Conservation (phyloP, 37 sponge, comb jelly and placozoan species). For the Chondrosia reniformis region DNA sequence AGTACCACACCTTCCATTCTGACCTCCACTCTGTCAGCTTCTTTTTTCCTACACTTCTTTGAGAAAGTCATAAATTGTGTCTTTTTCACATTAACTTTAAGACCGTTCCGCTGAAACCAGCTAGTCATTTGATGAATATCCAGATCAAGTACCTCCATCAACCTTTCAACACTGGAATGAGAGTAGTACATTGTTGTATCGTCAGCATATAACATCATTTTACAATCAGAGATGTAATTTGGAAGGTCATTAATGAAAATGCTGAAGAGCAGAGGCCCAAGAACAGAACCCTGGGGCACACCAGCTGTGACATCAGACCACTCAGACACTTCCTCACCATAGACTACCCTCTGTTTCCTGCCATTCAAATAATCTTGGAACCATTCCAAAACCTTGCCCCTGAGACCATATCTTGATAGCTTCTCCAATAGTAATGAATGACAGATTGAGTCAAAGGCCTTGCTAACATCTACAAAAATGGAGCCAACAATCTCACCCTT, state of each 20-base stretch:
- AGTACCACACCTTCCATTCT: background rate
- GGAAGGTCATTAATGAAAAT: slow-evolving; percentile 22
- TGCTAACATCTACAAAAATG: slow-evolving; percentile 23
- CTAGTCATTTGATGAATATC: background rate
- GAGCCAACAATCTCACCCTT: slow-evolving; percentile 5
- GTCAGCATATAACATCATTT: slow-evolving; percentile 23
- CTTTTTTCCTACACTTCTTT: background rate
- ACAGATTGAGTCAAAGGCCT: slow-evolving; percentile 25
- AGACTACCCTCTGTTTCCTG: slow-evolving; percentile 2
- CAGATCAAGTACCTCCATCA: background rate
- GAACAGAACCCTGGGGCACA: slow-evolving; percentile 28
- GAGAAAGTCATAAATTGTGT: background rate
- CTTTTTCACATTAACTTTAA: background rate
- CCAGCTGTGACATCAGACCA: background rate
- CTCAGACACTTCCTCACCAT: background rate
- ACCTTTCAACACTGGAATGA: background rate
- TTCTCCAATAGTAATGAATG: slow-evolving; percentile 25
- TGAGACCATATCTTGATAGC: slow-evolving; percentile 11
- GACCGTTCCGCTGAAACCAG: background rate
- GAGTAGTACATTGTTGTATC: slow-evolving; percentile 4
- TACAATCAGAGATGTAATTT: background rate
- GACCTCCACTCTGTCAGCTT: background rate
- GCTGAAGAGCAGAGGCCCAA: slow-evolving; percentile 16
- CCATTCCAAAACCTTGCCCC: slow-evolving; percentile 9
- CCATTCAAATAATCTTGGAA: slow-evolving; percentile 2